phyloP scores from a whole-genome alignment of 2,797 vertebrate species.

The Agapornis canus region DNA sequence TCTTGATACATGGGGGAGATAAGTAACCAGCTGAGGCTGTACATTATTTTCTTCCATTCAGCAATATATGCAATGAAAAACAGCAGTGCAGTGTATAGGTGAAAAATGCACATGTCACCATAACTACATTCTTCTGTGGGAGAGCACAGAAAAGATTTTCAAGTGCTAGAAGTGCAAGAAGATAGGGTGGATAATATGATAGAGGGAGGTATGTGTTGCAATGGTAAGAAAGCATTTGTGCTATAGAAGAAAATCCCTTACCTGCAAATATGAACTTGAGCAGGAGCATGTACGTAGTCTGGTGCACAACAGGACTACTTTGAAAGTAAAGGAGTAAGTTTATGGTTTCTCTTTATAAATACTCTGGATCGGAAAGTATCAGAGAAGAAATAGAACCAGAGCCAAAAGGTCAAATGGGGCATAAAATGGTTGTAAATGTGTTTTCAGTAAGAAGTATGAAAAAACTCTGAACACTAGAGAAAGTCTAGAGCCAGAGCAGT shows the following conservation, averaged over 20 bases:
- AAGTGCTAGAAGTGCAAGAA: neutral
- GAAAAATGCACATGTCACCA: slow-evolving; percentile 38
- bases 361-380: neutral
- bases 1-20: slow-evolving; percentile 36
- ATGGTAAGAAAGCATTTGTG: neutral
- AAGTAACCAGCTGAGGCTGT: slow-evolving; percentile 35
- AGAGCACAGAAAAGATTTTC: neutral
- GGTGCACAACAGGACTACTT: neutral
- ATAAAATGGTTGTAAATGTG: neutral
- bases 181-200: neutral
- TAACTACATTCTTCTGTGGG: neutral
- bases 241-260: neutral
- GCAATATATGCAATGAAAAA: slow-evolving; percentile 17
- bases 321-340: neutral
- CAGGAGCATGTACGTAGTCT: neutral
- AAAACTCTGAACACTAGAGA: neutral
- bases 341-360: neutral
- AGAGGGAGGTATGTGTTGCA: neutral
- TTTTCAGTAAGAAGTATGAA: neutral
- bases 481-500: neutral
- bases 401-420: neutral
- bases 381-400: neutral
- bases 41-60: slow-evolving; percentile 51
- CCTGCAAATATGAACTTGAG: neutral
- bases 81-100: neutral